Base-by-base conservation (phyloP, 2,888 invertebrate species). In the Lypha dubia region DNA sequence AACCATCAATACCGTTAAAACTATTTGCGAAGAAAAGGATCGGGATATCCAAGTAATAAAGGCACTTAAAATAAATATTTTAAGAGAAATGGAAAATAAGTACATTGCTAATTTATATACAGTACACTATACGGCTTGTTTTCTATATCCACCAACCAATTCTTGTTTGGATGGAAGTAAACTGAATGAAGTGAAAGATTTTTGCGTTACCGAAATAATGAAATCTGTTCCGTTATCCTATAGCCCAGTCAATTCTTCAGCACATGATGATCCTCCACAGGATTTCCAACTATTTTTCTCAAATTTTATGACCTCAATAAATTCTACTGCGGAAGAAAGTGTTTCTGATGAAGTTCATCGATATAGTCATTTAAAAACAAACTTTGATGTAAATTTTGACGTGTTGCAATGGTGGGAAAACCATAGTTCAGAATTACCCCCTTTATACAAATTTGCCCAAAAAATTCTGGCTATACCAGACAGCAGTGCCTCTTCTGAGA, bases 1-100 rank as follows among this genome's bases (percentile, higher is more conserved):
- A 67, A 71, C 68, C 15, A 79, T 83, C 44, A 79, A 79, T 79
- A 77, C 60, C 56, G 24, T 83, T 3, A 49, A 73, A 77, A 58
- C 22, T 24, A 71, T 71, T 63, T 82, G 76, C 46, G 68, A 81
- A 41, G 62, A 22, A 51, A 67, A 35, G 22, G 35, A 67, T 32
- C 49, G 15, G 22, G 67, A 83, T 44, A 51, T 46, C 1, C 28
- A 56, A 44, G 74, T 67, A 41, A 74, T 79, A 67, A 41, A 44
- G 13, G 32, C 53, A 24, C 60, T 75, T 24, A 79, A 75, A 70
- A 65, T 3, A 28, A 79, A 83, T 63, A 79, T 79, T 79, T 63
- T 58, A 49, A 51, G 24, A 24, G 67, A 83, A 63, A 41, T 79
- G 22, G 49, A 65, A 60, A 15, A 8, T 17, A 77, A 60, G 22